A percentile compares a stretch with the other conserved stretches of the same genome.
phyloP scores from a whole-genome alignment of 2,113 vertebrate species.

The Ranitomeya imitator region DNA sequence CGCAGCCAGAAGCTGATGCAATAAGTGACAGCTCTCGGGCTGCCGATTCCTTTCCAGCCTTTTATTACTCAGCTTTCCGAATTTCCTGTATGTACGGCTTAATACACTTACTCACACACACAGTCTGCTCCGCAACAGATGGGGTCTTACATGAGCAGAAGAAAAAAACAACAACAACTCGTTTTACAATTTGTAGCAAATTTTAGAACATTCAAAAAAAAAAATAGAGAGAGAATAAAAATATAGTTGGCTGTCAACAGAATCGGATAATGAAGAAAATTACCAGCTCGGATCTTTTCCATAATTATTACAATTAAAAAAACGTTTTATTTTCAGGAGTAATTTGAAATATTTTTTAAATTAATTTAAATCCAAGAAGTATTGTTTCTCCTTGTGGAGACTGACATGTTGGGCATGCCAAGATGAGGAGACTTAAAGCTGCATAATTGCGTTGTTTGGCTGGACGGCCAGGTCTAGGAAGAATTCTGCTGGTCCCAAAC shows the following conservation, averaged over 20 bases:
- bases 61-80: not conserved
- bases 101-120: not conserved
- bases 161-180: not conserved
- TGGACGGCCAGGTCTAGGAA: no score
- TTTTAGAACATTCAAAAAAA: not conserved
- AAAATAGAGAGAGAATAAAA: not conserved
- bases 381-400: no score
- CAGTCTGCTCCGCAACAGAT: slow-evolving; percentile 15
- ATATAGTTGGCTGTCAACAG: not conserved
- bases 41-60: not conserved
- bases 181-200: not conserved
- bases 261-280: not conserved
- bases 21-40: not conserved
- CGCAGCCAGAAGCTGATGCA: not conserved
- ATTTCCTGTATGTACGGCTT: slow-evolving; percentile 7
- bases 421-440: no score
- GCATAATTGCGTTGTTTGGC: no score
- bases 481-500: no score
- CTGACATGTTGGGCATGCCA: no score
- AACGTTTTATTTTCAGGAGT: not conserved
- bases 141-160: not conserved
- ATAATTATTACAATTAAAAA: not conserved
- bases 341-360: not conserved
- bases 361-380: not conserved
- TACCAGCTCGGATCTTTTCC: not conserved